A percentile compares a stretch with the other conserved stretches of the same genome.
Evolutionary conservation across 1,140 invertebrate genomes (phyloP).

Genomic region (Heliothis subflexa): DNA sequence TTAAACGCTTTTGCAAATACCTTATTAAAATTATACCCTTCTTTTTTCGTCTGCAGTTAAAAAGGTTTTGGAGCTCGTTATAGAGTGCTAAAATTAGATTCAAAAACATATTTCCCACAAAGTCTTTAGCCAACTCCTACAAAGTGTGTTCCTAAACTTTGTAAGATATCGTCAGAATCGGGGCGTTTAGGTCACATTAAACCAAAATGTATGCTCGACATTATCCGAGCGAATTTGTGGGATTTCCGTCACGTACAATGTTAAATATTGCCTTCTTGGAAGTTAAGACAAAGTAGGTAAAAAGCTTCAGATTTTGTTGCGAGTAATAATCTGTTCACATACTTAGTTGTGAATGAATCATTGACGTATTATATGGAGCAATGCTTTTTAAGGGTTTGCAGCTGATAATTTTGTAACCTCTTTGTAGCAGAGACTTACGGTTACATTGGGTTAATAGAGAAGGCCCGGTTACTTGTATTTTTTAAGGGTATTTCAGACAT

Average conservation of each 20-base stretch:
- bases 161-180: conserved; percentile 19
- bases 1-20: no score
- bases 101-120: not conserved
- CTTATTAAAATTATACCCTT: no score
- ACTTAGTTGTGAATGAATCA: not conserved
- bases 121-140: not conserved
- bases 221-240: conserved; percentile 19
- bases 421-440: no score
- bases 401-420: no score
- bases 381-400: not conserved
- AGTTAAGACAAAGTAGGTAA: conserved; percentile 20
- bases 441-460: no score
- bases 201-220: conserved; percentile 30
- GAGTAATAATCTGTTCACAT: not conserved
- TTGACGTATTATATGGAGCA: not conserved
- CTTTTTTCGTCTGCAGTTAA: no score
- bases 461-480: no score
- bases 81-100: no score
- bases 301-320: conserved; percentile 19
- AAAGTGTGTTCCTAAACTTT: conserved; percentile 6
- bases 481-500: no score
- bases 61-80: no score
- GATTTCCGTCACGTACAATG: conserved; percentile 22
- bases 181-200: conserved; percentile 14
- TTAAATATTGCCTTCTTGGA: conserved; percentile 16